phyloP scores from a whole-genome alignment of 2,888 invertebrate genomes.

The Leptothorax acervorum region DNA sequence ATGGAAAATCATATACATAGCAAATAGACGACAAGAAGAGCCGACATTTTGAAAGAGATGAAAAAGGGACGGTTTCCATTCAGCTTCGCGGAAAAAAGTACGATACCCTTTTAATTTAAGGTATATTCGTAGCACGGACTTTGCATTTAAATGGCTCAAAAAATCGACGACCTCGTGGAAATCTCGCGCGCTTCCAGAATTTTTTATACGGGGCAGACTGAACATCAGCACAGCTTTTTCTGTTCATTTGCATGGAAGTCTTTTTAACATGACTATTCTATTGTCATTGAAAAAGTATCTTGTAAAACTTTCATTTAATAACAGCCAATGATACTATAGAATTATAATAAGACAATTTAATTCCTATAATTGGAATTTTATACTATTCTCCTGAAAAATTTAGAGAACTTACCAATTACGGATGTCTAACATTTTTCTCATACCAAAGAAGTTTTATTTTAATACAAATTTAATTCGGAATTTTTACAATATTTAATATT shows the following conservation, averaged over 20 bases:
- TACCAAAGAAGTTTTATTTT: background rate
- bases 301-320: background rate
- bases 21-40: background rate
- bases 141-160: slow-evolving; percentile 45
- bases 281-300: background rate
- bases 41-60: slow-evolving; percentile 11
- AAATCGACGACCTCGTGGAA: slow-evolving; percentile 23
- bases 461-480: background rate
- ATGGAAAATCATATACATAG: background rate
- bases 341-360: background rate
- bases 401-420: background rate
- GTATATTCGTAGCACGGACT: slow-evolving; percentile 32
- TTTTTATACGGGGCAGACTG: slow-evolving; percentile 11
- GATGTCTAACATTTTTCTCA: background rate
- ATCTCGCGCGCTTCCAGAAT: slow-evolving; percentile 27
- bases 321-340: background rate
- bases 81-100: slow-evolving; percentile 17
- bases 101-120: slow-evolving; percentile 42
- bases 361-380: background rate
- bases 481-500: background rate
- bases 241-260: background rate
- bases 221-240: background rate
- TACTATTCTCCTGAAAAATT: background rate
- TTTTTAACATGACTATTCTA: background rate
- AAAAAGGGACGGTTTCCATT: slow-evolving; percentile 5